Evolutionary conservation across 2,888 invertebrate species (phyloP), one percentile per base, ranked within the genome.

Genomic region (Ormyrus pomaceus): DNA sequence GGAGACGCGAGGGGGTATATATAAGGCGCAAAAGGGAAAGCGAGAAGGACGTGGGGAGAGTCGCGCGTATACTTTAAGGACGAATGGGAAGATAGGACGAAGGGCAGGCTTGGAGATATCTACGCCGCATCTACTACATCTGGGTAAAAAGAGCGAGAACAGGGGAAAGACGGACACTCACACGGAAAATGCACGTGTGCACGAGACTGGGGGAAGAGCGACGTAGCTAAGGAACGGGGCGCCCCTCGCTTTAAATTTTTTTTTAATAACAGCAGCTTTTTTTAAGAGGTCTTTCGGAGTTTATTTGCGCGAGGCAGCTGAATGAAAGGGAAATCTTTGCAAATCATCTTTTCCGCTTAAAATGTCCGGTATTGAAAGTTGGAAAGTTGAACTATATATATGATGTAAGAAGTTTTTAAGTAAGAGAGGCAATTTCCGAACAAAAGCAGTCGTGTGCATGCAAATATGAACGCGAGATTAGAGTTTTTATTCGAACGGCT

Each of bases 101-200:
- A 34, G 34, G 34, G 34, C 10, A 56, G 56, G 56, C 34, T 34
- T 3, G 56, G n/a, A n/a, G 56, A 56, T 56, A 6, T 34, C 34
- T 34, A 34, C 56, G 10, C 56, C 53, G 8, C 13, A 13, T 50
- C 68, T 45, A n/a, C 10, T 46, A 45, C 61, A 9, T 45, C 19
- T 62, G 45, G 45, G 55, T 34, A 34, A 51, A 66, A 46, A 66
- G 19, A 46, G 34, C 10, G 7, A 34, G 13, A 55, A 53, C 53
- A 13, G 68, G n/a, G 68, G 68, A 45, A 68, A 55, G 34, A 55
- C 19, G 68, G 11, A 34, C 53, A 34, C 9, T n/a, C n/a, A 34
- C 34, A 34, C 34, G 34, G 34, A 34, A 34, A 34, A 34, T 34
- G 34, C 34, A 34, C 19, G 9, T 65, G 10, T 7, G 5, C 65